phyloP scores from a whole-genome alignment of 2,113 vertebrate species.

The Monarcha castaneiventris region DNA sequence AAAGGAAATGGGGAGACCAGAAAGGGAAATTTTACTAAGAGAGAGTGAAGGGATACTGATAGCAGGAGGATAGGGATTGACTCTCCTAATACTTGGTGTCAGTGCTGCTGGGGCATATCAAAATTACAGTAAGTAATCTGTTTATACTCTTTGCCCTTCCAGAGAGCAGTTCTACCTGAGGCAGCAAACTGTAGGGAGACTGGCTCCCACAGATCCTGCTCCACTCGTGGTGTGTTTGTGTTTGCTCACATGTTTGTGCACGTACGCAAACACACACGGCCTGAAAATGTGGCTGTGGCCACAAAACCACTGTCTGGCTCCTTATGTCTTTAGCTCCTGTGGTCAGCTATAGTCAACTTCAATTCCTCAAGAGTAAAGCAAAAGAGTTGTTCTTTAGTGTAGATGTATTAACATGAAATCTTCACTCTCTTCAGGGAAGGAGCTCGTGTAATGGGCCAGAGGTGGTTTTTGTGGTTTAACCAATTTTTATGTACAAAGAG shows the following conservation, averaged over 20 bases:
- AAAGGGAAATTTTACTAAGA: neutral
- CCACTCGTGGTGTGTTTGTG: neutral
- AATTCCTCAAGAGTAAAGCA: neutral
- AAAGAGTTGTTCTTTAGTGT: neutral
- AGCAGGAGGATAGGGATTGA: neutral
- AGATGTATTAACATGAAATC: neutral
- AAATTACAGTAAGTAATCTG: neutral
- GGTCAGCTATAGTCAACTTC: neutral
- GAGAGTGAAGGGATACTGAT: neutral
- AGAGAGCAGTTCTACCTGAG: neutral
- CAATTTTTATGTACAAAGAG: conserved; percentile 13
- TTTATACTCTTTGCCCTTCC: neutral
- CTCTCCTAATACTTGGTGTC: neutral
- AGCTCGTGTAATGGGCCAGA: neutral
- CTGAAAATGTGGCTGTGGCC: neutral
- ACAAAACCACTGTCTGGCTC: neutral
- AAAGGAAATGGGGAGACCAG: neutral
- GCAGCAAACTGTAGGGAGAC: neutral
- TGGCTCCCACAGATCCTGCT: neutral
- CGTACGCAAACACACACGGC: neutral
- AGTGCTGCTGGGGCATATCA: neutral
- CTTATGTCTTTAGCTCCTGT: neutral
- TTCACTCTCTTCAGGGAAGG: neutral
- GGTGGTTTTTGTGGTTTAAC: conserved; percentile 15
- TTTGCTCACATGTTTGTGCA: neutral